Base-by-base conservation (phyloP, 2,113 vertebrate species). In the Chaetodon trifascialis region DNA sequence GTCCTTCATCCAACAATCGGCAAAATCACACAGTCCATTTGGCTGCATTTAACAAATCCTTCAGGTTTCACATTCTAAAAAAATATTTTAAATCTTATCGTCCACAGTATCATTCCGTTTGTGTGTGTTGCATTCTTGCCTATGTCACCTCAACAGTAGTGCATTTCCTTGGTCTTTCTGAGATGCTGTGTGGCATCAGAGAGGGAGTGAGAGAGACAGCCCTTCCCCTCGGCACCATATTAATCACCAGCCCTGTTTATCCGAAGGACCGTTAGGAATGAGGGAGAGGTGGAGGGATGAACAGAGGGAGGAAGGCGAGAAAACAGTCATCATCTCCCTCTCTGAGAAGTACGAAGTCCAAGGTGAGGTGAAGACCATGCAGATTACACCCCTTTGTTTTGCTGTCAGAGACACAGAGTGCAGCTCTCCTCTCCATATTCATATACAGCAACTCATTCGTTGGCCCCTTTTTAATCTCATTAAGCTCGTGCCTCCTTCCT, bases 211-310 rank as follows among this genome's bases (percentile, higher is more conserved):
- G 64, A 72, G 72, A 84, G 83, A 89, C 73, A 47, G 86, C 83
- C 83, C 77, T 85, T 80, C 86, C 89, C 76, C 82, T 89, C 70
- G 65, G 83, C 86, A 93, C 85, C 95, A 95, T 94, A 94, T 93
- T 94, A 94, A 92, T 93, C 90, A 94, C 83, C 87, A 89, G 88
- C 56, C 40, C 83, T 88, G 91, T 91, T 93, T 92, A 80, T 86
- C 74, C 86, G 78, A 89, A 88, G 73, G 65, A 74, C 74, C 75
- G 69, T 76, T 81, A 34, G 88, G 91, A 92, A 87, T 79, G 86
- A 89, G 82, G 83, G 65, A 88, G 79, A 88, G 64, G 68, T 81
- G 83, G 65, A 85, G 75, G 72, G 73, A 73, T 78, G 76, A 76
- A 69, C 69, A 44, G 40, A 34, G 42, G 30, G 63, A 76, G 69